Percentiles rank a stretch among this genome's conserved stretches.
phyloP scores from a whole-genome alignment of 2,888 invertebrate genomes.

The Pseudococcus longispinus region DNA sequence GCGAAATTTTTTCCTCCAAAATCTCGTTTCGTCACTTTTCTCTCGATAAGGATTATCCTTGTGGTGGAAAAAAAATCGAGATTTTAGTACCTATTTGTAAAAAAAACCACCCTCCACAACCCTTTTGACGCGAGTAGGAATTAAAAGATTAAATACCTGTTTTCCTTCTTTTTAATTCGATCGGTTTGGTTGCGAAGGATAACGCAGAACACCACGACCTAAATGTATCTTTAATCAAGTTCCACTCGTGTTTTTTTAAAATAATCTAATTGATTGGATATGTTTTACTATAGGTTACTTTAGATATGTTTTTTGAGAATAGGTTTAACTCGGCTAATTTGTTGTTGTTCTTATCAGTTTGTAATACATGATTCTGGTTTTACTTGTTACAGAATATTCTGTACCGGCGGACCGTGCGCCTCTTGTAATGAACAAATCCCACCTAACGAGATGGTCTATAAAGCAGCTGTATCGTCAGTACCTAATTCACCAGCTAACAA shows the following conservation, averaged over 20 bases:
- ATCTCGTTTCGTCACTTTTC: not conserved
- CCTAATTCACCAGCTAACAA: constrained; percentile 28
- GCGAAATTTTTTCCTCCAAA: not conserved
- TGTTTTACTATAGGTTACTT: no score
- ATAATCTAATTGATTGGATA: not conserved
- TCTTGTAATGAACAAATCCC: constrained; percentile 92
- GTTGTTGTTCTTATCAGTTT: not conserved
- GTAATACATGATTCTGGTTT: constrained; percentile 33
- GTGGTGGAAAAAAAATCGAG: not conserved
- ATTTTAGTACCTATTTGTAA: not conserved
- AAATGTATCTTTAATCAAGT: not conserved
- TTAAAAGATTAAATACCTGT: not conserved
- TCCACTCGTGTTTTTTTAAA: not conserved
- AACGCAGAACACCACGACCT: not conserved
- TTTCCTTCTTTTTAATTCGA: not conserved
- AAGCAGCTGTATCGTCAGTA: constrained; percentile 69
- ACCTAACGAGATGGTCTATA: constrained; percentile 91
- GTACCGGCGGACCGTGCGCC: constrained; percentile 86
- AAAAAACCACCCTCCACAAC: not conserved
- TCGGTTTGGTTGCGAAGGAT: not conserved
- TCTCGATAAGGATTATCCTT: not conserved
- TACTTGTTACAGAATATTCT: constrained; percentile 80
- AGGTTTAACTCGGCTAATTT: not conserved
- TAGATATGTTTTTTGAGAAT: no score
- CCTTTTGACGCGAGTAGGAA: not conserved